These are phyloP conservation scores for Molossus alvarezi DNA, from an alignment of 2,797 vertebrate species.

Conservation along the genomic window DNA sequence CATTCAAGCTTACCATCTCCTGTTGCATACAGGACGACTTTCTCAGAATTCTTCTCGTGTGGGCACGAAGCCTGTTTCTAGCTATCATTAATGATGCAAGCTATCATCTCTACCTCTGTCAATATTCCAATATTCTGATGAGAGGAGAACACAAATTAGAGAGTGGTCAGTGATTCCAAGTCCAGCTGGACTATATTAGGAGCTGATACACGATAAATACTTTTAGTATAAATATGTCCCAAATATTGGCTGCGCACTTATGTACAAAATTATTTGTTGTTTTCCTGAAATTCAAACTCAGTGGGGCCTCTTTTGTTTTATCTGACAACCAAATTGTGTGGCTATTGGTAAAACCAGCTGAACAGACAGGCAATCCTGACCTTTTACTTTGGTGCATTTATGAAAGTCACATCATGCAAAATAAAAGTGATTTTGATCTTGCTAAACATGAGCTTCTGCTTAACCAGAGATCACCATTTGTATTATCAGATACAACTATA, in stretches of 20 bases:
- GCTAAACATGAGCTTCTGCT: conserved; percentile 21
- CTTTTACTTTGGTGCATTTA: conserved; percentile 40
- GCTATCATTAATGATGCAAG: no score
- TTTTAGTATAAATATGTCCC: background rate
- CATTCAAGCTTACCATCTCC: background rate
- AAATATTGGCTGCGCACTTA: background rate
- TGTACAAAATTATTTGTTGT: background rate
- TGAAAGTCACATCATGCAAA: conserved; percentile 68
- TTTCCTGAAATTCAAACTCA: conserved; percentile 53
- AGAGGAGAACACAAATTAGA: background rate
- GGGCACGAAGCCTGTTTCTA: background rate
- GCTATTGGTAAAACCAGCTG: background rate
- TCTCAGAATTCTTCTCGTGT: background rate
- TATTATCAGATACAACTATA: conserved; percentile 51
- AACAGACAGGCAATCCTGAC: background rate
- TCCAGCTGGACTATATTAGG: background rate
- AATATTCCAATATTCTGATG: background rate
- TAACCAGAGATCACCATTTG: conserved; percentile 51
- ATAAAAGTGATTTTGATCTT: conserved; percentile 69
- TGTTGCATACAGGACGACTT: background rate
- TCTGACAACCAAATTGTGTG: background rate
- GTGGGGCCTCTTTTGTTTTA: background rate
- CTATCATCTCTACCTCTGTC: background rate
- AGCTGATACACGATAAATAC: background rate
- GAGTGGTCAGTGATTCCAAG: background rate